These are phyloP conservation scores for Pimephales promelas DNA, from an alignment of 2,113 vertebrate species.

Conservation along the genomic window DNA sequence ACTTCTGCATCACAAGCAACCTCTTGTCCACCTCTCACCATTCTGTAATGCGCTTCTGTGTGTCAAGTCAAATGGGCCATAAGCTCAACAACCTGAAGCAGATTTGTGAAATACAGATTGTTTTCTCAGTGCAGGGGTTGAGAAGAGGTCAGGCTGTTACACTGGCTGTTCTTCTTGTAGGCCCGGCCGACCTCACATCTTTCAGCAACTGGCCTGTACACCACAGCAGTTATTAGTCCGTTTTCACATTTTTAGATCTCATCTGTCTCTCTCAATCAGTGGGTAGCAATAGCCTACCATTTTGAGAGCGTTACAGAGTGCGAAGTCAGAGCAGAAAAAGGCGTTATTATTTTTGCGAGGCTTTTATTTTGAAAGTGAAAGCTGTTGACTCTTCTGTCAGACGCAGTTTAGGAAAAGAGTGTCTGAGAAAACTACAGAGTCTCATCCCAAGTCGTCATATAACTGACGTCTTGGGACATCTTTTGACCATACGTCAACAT, in stretches of 20 bases:
- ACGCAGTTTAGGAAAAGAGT: no score
- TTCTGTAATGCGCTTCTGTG: constrained; percentile 32
- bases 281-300: no score
- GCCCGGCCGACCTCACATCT: background rate
- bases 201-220: constrained; percentile 19
- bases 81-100: constrained; percentile 7
- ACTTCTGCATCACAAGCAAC: constrained; percentile 6
- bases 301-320: no score
- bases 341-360: no score
- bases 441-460: no score
- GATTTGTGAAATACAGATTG: constrained; percentile 30
- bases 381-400: no score
- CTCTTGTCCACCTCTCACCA: constrained; percentile 19
- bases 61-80: constrained; percentile 27
- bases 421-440: no score
- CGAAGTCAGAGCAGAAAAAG: no score
- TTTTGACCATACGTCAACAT: no score
- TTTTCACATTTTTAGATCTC: background rate
- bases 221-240: constrained; percentile 12
- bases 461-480: no score
- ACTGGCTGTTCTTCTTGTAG: background rate
- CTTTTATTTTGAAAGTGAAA: no score
- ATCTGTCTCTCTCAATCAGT: background rate
- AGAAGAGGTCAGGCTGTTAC: background rate
- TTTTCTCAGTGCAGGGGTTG: constrained; percentile 17